These are phyloP conservation scores for Trematocara marginatum DNA, from an alignment of 2,113 vertebrate species.

Conservation along the genomic window DNA sequence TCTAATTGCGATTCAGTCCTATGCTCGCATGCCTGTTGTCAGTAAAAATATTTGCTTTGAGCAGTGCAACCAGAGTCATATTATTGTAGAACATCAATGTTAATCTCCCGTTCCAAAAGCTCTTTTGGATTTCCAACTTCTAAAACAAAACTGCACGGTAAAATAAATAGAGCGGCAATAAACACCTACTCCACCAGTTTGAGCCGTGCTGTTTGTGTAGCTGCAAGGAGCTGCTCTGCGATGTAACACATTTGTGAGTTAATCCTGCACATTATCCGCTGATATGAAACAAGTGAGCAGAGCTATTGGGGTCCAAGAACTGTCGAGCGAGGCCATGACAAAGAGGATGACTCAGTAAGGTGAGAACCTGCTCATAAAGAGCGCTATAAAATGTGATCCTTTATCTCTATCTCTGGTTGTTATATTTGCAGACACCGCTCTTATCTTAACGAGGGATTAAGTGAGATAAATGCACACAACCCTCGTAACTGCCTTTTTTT, in stretches of 20 bases:
- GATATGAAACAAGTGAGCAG: constrained; percentile 29
- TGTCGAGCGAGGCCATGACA: background rate
- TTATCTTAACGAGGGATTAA: constrained; percentile 62
- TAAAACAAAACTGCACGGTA: constrained; percentile 26
- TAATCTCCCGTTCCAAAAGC: background rate
- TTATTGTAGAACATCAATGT: background rate
- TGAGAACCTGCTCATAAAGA: constrained; percentile 15
- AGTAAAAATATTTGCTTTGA: constrained; percentile 47
- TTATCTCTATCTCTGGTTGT: constrained; percentile 39
- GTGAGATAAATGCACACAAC: constrained; percentile 10
- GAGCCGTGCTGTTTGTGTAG: constrained; percentile 35
- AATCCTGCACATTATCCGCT: constrained; percentile 34
- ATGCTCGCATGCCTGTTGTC: constrained; percentile 43
- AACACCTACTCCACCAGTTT: constrained; percentile 25
- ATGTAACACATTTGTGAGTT: constrained; percentile 24
- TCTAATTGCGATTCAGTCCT: constrained; percentile 42
- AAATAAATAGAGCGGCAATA: constrained; percentile 39
- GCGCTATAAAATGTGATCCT: background rate
- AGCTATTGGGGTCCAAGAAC: background rate
- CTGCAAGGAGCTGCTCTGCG: constrained; percentile 21
- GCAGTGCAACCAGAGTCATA: constrained; percentile 16
- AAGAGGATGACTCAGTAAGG: background rate
- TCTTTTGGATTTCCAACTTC: constrained; percentile 1
- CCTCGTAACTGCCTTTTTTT: background rate
- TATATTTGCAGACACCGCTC: constrained; percentile 24